phyloP scores from a whole-genome alignment of 2,888 invertebrate genomes.

The Rambutsinella grinnellia region DNA sequence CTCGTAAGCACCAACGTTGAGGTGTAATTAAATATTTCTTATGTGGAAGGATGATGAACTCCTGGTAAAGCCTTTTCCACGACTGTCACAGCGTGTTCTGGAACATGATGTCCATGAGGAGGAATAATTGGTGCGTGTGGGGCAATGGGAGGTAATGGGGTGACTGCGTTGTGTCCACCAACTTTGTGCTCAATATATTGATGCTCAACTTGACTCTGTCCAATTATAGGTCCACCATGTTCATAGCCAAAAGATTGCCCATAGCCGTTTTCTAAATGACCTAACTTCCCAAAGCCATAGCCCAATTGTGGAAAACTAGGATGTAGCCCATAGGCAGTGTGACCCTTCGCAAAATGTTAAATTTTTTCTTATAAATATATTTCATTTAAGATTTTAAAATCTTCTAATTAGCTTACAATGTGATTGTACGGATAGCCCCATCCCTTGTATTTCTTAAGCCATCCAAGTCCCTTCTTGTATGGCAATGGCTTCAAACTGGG shows the following conservation, averaged over 20 bases:
- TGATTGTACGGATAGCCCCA: constrained; percentile 1
- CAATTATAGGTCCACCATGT: constrained; percentile 1
- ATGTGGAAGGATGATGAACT: neutral
- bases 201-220: neutral
- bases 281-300: too few species aligned
- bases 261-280: too few species aligned
- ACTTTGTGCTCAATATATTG: neutral
- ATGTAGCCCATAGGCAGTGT: too few species aligned
- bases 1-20: too few species aligned
- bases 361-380: too few species aligned
- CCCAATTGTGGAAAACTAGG: too few species aligned
- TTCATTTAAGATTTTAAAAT: too few species aligned
- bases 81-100: constrained; percentile 17
- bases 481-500: constrained; percentile 47
- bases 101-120: constrained; percentile 4
- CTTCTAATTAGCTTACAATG: constrained; percentile 8
- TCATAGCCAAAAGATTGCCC: neutral
- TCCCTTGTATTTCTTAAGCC: neutral
- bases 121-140: constrained; percentile 8
- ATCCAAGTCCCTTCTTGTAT: constrained; percentile 43
- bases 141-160: constrained; percentile 10
- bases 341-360: too few species aligned
- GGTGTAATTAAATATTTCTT: too few species aligned
- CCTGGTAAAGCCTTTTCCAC: constrained; percentile 25
- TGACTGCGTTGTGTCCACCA: constrained; percentile 14